Conservation (phyloP, 2,113 vertebrate species). For the Riparia riparia region DNA sequence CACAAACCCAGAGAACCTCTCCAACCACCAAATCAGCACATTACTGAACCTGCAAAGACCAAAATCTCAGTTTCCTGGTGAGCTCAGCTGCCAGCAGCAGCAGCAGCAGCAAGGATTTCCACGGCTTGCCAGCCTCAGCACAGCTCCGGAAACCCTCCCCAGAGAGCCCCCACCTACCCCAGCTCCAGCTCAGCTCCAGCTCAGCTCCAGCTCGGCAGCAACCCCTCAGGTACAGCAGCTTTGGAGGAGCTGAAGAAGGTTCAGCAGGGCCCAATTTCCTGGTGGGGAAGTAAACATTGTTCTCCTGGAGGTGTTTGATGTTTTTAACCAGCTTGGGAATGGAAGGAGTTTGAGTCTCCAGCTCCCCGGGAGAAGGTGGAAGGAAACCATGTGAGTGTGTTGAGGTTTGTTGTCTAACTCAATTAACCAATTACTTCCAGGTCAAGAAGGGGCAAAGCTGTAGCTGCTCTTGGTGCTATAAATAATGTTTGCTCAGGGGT, state of each 20-base stretch:
- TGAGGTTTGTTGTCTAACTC: slow-evolving; percentile 36
- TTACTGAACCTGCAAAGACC: not conserved
- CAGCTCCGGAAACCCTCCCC: not conserved
- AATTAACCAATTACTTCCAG: slow-evolving; percentile 67
- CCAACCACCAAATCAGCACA: not conserved
- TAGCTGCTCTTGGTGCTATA: slow-evolving; percentile 20
- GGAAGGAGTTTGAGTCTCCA: not conserved
- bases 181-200: not conserved
- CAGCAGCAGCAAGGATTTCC: not conserved
- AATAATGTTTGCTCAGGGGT: slow-evolving; percentile 19
- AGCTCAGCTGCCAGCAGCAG: not conserved
- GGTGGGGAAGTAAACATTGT: not conserved
- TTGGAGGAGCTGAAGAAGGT: not conserved
- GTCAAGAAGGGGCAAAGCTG: slow-evolving; percentile 57
- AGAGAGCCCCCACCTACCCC: not conserved
- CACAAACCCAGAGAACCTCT: not conserved
- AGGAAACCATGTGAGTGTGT: not conserved
- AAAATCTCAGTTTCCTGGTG: not conserved
- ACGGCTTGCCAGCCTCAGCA: not conserved
- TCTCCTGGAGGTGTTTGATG: not conserved
- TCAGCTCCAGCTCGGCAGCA: not conserved
- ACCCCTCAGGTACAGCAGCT: not conserved
- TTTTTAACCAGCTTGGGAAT: not conserved
- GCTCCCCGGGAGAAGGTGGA: not conserved
- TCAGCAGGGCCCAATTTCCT: not conserved